Percentiles rank a stretch among this genome's conserved stretches.
Evolutionary conservation across 2,888 invertebrate species (phyloP).

Genomic region (Xestia sexstrigata): DNA sequence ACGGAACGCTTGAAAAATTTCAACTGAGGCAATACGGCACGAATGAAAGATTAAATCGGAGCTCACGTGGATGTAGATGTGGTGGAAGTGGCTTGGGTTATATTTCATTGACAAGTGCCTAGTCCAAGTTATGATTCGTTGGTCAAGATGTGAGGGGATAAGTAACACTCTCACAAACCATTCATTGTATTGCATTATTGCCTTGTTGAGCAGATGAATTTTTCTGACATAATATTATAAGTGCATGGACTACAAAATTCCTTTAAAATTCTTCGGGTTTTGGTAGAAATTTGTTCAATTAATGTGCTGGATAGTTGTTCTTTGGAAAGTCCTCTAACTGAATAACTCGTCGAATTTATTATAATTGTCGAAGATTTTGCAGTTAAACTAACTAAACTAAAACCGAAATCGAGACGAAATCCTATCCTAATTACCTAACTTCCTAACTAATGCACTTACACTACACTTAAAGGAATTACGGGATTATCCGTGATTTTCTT

Average conservation of each 20-base stretch:
- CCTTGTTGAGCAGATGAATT: background rate
- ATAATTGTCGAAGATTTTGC: background rate
- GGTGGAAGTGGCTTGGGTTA: conserved; percentile 60
- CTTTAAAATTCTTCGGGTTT: background rate
- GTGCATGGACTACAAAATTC: background rate
- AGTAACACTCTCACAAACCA: too few relatives aligned
- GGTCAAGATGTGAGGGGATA: too few relatives aligned
- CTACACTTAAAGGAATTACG: too few relatives aligned
- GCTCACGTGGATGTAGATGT: conserved; percentile 44
- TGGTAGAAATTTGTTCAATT: background rate
- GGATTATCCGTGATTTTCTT: too few relatives aligned
- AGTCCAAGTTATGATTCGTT: too few relatives aligned
- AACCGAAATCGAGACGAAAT: too few relatives aligned
- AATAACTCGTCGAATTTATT: background rate
- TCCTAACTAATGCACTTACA: too few relatives aligned
- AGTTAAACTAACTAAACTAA: too few relatives aligned
- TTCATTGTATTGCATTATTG: too few relatives aligned
- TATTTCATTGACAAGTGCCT: background rate
- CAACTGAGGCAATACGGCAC: conserved; percentile 79
- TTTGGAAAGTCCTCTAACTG: background rate
- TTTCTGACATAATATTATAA: background rate
- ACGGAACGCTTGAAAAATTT: conserved; percentile 83
- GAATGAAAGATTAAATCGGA: conserved; percentile 85
- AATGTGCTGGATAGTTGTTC: background rate
- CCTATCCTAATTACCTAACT: too few relatives aligned